A percentile compares a stretch with the other conserved stretches of the same genome.
Evolutionary conservation across 2,888 invertebrate species (phyloP).

Genomic region (Hemithea aestivaria): DNA sequence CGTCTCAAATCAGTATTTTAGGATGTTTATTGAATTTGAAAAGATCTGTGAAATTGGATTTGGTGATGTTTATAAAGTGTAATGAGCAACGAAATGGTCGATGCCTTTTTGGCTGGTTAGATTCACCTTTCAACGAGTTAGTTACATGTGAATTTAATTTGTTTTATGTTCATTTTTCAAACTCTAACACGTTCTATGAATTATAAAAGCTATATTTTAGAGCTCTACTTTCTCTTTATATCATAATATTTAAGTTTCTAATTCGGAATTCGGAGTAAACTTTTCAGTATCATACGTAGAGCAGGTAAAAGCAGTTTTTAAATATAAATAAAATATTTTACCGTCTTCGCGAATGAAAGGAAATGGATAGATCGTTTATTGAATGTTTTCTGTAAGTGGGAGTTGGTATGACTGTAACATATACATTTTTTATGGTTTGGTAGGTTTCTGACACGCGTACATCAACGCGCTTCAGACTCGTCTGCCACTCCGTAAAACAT

Average conservation of each 20-base stretch:
- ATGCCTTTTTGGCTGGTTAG: conserved; percentile 17
- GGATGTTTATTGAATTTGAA: conserved; percentile 63
- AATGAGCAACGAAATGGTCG: conserved; percentile 43
- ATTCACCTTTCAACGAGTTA: conserved; percentile 1
- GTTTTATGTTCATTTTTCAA: conserved; percentile 2
- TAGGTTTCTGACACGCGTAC: conserved; percentile 57
- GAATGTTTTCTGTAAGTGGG: conserved; percentile 40
- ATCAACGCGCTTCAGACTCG: conserved; percentile 54
- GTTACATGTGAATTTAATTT: too few species aligned
- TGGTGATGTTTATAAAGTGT: conserved; percentile 56
- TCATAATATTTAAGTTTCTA: too few species aligned
- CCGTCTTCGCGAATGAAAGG: conserved; percentile 39
- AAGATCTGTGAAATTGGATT: conserved; percentile 58
- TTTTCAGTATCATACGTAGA: background rate
- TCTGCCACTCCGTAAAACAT: conserved; percentile 73
- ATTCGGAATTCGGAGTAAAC: too few species aligned
- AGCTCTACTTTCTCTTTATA: too few species aligned
- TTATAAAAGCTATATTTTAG: too few species aligned
- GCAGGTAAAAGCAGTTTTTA: too few species aligned
- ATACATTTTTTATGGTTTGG: conserved; percentile 46
- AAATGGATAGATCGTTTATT: conserved; percentile 41
- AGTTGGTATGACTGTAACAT: conserved; percentile 39
- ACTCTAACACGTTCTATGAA: too few species aligned
- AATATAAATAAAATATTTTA: conserved; percentile 27
- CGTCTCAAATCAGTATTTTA: conserved; percentile 65